A percentile compares a stretch with the other conserved stretches of the same genome.
Conservation (phyloP, 2,888 invertebrate genomes). For the Diarsia brunnea region DNA sequence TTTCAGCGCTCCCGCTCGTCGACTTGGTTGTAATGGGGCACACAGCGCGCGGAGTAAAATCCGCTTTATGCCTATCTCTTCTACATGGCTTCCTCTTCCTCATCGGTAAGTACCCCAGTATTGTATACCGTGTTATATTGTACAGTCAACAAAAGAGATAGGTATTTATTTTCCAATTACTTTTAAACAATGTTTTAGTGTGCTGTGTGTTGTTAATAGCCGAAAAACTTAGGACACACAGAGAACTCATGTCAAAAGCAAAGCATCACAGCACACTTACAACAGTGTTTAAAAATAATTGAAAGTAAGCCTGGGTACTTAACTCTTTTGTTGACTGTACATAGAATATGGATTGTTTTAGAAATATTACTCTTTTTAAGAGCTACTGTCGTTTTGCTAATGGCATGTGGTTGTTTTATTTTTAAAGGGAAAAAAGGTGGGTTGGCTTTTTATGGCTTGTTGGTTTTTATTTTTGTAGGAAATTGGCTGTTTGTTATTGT, state of each 20-base stretch:
- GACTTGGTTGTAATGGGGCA: slow-evolving; percentile 80
- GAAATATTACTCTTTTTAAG: slow-evolving; percentile 46
- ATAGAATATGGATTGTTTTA: slow-evolving; percentile 47
- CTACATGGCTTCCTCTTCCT: slow-evolving; percentile 87
- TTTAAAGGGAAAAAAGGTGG: background rate
- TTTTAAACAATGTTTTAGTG: too few relatives aligned
- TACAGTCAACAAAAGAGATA: background rate
- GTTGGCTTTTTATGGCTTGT: background rate
- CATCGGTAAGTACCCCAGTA: slow-evolving; percentile 79
- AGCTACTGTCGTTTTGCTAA: slow-evolving; percentile 45
- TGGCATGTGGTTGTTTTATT: slow-evolving; percentile 33
- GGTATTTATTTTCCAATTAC: too few relatives aligned
- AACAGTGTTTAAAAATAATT: too few relatives aligned
- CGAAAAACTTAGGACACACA: too few relatives aligned
- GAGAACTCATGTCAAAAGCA: too few relatives aligned
- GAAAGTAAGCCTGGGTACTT: too few relatives aligned
- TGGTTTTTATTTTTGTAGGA: background rate
- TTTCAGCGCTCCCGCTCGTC: slow-evolving; percentile 77
- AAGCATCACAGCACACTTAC: too few relatives aligned
- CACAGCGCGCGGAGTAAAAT: slow-evolving; percentile 77
- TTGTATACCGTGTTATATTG: slow-evolving; percentile 43
- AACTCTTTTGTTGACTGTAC: background rate
- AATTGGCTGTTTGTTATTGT: background rate
- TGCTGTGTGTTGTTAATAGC: too few relatives aligned
- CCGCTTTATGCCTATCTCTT: slow-evolving; percentile 84